phyloP scores from a whole-genome alignment of 2,797 vertebrate species.

The Avahi laniger region DNA sequence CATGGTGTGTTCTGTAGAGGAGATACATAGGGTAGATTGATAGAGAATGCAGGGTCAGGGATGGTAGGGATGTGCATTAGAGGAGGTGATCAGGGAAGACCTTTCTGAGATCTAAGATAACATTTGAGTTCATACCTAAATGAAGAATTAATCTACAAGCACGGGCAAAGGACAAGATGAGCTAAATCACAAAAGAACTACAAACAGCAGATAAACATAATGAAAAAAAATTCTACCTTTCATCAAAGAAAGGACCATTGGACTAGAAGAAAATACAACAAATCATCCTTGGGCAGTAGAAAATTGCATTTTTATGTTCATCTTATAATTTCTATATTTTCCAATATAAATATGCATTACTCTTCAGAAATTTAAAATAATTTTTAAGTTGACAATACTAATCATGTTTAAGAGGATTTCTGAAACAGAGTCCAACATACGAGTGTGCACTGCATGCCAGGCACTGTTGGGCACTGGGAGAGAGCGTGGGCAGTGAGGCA shows the following conservation, averaged over 20 bases:
- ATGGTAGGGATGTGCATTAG: background rate
- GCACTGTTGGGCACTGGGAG: background rate
- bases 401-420: background rate
- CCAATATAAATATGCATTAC: background rate
- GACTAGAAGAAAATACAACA: constrained; percentile 1
- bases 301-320: background rate
- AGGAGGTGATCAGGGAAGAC: background rate
- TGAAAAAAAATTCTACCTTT: background rate
- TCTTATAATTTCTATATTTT: background rate
- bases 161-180: background rate
- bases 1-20: background rate
- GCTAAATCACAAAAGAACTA: background rate
- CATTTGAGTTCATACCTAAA: background rate
- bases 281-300: background rate
- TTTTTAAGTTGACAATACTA: background rate
- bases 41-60: background rate
- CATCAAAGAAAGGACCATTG: background rate
- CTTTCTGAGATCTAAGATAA: constrained; percentile 9
- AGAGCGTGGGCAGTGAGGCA: background rate
- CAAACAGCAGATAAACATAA: background rate
- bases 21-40: background rate
- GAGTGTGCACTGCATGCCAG: background rate
- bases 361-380: constrained; percentile 2
- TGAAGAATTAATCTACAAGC: background rate
- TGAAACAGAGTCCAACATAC: background rate